Conservation (phyloP, 2,888 invertebrate species). For the Heliothis peltigera region DNA sequence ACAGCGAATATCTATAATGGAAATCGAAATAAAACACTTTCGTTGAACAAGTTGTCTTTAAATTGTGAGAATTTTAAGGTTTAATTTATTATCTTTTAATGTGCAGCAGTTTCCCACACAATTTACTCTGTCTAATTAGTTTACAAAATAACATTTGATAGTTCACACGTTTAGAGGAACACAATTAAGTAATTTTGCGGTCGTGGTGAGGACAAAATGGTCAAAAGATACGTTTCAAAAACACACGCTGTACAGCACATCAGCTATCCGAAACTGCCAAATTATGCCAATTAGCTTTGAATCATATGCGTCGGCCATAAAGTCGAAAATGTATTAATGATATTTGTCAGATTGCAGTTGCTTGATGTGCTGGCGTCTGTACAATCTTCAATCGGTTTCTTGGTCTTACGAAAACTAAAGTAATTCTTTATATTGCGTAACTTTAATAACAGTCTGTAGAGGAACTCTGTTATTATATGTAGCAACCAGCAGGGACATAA, state of each 20-base stretch:
- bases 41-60: conserved; percentile 21
- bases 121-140: conserved; percentile 50
- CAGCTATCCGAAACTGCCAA: too few relatives aligned
- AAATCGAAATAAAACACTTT: not conserved
- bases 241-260: too few relatives aligned
- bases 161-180: conserved; percentile 49
- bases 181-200: conserved; percentile 57
- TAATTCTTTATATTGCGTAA: conserved; percentile 25
- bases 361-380: too few relatives aligned
- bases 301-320: too few relatives aligned
- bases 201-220: conserved; percentile 40
- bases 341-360: too few relatives aligned
- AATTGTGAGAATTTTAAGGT: conserved; percentile 27
- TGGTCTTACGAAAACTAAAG: conserved; percentile 32
- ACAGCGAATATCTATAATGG: too few relatives aligned
- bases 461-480: conserved; percentile 34
- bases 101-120: conserved; percentile 36
- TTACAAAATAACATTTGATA: conserved; percentile 43
- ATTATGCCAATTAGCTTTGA: too few relatives aligned
- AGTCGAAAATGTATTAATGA: too few relatives aligned
- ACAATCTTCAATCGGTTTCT: conserved; percentile 24
- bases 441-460: conserved; percentile 14
- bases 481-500: conserved; percentile 10
- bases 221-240: conserved; percentile 36
- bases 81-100: conserved; percentile 34